A percentile compares a stretch with the other conserved stretches of the same genome.
Evolutionary conservation across 2,113 vertebrate species (phyloP).

Genomic region (Microcebus lehilahytsara): DNA sequence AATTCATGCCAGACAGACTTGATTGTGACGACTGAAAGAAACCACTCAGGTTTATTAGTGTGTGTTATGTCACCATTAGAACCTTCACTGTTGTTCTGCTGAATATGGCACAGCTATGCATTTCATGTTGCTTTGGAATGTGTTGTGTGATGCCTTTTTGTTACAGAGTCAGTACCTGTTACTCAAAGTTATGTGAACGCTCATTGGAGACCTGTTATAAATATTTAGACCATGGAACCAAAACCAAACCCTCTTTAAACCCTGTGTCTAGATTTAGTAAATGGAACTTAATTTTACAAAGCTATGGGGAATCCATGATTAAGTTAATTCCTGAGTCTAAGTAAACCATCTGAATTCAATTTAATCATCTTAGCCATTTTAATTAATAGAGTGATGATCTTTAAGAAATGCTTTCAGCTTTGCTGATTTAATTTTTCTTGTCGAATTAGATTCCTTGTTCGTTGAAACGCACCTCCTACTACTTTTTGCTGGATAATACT

Average conservation of each 20-base stretch:
- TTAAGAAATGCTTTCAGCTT: slow-evolving; percentile 14
- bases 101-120: not conserved
- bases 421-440: not conserved
- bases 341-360: not conserved
- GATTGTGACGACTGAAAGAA: slow-evolving; percentile 40
- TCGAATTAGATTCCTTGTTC: not conserved
- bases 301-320: not conserved
- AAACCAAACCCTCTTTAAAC: not conserved
- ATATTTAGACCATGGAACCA: slow-evolving; percentile 24
- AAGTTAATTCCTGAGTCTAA: slow-evolving; percentile 10
- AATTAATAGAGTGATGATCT: not conserved
- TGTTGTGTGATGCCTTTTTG: not conserved
- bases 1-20: slow-evolving; percentile 20
- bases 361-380: not conserved
- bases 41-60: slow-evolving; percentile 8
- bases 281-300: slow-evolving; percentile 33
- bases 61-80: not conserved
- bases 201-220: slow-evolving; percentile 37
- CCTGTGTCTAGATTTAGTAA: slow-evolving; percentile 22
- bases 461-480: not conserved
- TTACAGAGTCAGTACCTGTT: not conserved
- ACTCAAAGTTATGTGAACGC: not conserved
- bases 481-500: not conserved
- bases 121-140: slow-evolving; percentile 7
- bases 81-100: not conserved